A percentile compares a stretch with the other conserved stretches of the same genome.
Conservation (phyloP, 2,113 vertebrate genomes). For the Riparia riparia region DNA sequence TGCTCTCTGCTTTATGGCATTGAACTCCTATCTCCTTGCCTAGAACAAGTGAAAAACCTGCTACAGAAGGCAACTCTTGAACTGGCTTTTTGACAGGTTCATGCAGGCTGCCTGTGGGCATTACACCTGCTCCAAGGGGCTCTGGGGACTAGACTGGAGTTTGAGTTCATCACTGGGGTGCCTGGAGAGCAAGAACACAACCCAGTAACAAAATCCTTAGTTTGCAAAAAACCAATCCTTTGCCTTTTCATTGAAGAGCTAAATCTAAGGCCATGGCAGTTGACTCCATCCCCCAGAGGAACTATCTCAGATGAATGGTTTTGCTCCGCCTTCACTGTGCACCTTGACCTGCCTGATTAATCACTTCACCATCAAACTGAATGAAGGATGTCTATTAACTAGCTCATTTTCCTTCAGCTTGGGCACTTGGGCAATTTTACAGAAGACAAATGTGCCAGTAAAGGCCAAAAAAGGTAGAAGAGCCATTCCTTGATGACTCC, state of each 20-base stretch:
- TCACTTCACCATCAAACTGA: neutral
- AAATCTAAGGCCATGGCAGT: neutral
- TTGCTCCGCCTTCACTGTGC: fast-evolving
- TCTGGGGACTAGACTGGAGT: neutral
- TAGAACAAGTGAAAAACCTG: neutral
- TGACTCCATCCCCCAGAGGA: neutral
- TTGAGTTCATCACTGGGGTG: neutral
- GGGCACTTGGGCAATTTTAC: neutral
- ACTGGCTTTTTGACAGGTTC: neutral
- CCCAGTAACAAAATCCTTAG: neutral
- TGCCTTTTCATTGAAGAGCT: neutral
- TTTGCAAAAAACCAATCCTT: neutral
- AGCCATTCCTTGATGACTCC: fast-evolving
- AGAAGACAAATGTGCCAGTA: neutral
- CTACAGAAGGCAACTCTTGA: neutral
- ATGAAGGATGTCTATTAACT: neutral
- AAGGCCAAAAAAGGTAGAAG: neutral
- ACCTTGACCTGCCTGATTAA: neutral
- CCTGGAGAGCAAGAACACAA: neutral
- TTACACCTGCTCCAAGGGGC: neutral
- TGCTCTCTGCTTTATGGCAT: neutral
- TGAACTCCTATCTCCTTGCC: neutral
- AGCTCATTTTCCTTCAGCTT: neutral
- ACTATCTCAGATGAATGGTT: neutral
- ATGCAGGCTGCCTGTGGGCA: neutral